phyloP scores from a whole-genome alignment of 2,113 vertebrate genomes.

The Tyrannus savana region DNA sequence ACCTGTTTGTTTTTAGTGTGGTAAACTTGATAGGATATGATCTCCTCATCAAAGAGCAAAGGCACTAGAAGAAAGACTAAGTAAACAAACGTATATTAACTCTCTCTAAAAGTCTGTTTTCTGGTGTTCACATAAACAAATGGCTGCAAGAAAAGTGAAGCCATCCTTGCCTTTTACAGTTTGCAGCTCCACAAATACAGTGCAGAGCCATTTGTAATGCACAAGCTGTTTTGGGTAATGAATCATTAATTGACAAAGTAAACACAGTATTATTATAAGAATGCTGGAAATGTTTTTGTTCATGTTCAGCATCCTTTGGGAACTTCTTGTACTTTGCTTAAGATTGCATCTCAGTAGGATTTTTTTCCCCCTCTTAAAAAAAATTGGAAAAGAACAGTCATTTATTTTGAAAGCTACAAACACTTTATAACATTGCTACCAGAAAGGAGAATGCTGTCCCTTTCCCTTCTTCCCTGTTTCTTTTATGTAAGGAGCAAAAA shows the following conservation, averaged over 20 bases:
- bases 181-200: not conserved
- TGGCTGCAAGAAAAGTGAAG: not conserved
- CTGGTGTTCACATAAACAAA: not conserved
- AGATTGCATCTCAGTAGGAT: conserved; percentile 17
- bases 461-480: not conserved
- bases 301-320: conserved; percentile 39
- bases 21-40: not conserved
- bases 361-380: not conserved
- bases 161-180: not conserved
- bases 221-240: conserved; percentile 24
- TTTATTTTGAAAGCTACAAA: conserved; percentile 29
- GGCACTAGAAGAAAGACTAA: not conserved
- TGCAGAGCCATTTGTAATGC: not conserved
- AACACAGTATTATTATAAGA: conserved; percentile 51
- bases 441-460: not conserved
- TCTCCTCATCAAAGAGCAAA: not conserved
- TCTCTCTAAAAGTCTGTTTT: not conserved
- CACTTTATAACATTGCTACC: not conserved
- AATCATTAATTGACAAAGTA: conserved; percentile 62
- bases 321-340: conserved; percentile 61
- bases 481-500: not conserved
- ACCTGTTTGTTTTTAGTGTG: not conserved
- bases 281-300: conserved; percentile 58
- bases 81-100: not conserved
- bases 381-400: not conserved